Evolutionary conservation across 2,888 invertebrate genomes (phyloP), one percentile per base, ranked within the genome.

Genomic region (Noctua fimbriata): DNA sequence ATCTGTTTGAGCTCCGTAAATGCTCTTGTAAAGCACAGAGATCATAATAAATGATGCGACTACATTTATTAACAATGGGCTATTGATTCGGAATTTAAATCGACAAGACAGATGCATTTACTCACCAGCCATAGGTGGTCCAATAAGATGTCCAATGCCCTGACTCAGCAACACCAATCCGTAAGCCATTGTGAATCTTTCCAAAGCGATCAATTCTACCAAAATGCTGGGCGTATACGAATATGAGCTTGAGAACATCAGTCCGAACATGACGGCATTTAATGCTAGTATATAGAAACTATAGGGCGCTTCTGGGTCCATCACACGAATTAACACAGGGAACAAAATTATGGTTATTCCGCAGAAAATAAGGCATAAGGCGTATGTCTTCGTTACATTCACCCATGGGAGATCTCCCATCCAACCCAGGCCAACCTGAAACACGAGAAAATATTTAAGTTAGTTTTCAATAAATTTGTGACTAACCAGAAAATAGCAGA

Each of bases 131-230:
- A 99, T 97, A n/a, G 99, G 99, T 12, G 99, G 99, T 83, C 99
- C 99, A 82, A 98, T 96, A 72, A 99, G 97, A 96, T 99, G 99
- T 70, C 99, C 99, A 88, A 99, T 97, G 28, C 99, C 99, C 95
- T 99, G 99, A 86, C 99, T 98, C 80, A 99, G 96, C 87, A 99
- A 97, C 87, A 98, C 98, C 88, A 99, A 95, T 24, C 99, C 99
- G 94, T 99, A 99, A 36, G 99, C 99, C 95, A 98, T 98, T 16
- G 99, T 99, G 93, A 99, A 99, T 87, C 98, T 97, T 91, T 99
- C 99, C 92, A 99, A 95, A 7, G 99, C 99, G 69, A 99, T 98
- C 89, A 99, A 96, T 92, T 99, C 98, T 47, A 99, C 99, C 88
- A 99, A 96, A 91, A 99, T 98, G 91, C 99, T 98, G 0, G 99